Conservation (phyloP, 1,140 invertebrate species). For the Yoshiicerus persimilis region DNA sequence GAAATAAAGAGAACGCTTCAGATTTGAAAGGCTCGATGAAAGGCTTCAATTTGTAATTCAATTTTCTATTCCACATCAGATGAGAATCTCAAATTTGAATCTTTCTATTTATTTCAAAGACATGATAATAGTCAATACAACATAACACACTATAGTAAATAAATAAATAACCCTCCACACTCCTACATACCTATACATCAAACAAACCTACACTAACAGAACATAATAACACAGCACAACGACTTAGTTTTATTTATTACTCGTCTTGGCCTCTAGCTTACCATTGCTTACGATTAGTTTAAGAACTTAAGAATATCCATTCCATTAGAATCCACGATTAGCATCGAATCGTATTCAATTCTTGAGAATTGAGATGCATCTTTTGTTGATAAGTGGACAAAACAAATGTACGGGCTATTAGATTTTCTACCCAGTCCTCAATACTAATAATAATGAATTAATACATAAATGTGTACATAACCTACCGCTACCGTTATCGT, state of each 20-base stretch:
- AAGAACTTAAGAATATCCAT: not conserved
- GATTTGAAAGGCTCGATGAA: not conserved
- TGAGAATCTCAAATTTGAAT: not conserved
- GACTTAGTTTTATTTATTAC: too few species aligned
- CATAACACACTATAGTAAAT: not conserved
- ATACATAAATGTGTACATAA: not conserved
- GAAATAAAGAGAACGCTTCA: not conserved
- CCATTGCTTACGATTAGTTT: not conserved
- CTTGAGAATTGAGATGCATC: not conserved
- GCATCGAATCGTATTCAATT: slow-evolving; percentile 13
- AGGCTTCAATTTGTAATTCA: slow-evolving; percentile 20
- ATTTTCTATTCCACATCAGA: not conserved
- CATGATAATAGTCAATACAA: not conserved
- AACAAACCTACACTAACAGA: too few species aligned
- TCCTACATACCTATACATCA: not conserved
- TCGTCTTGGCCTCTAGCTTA: too few species aligned
- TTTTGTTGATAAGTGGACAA: not conserved
- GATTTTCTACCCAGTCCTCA: too few species aligned
- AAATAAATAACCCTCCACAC: not conserved
- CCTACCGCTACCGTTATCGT: not conserved
- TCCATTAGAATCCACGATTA: not conserved
- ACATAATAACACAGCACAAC: too few species aligned
- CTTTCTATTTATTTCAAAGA: not conserved
- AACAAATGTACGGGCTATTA: not conserved
- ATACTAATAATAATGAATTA: too few species aligned